These are phyloP conservation scores for Blastomussa wellsi DNA, from an alignment of 92 coral and sea anemone species.

Conservation along the genomic window DNA sequence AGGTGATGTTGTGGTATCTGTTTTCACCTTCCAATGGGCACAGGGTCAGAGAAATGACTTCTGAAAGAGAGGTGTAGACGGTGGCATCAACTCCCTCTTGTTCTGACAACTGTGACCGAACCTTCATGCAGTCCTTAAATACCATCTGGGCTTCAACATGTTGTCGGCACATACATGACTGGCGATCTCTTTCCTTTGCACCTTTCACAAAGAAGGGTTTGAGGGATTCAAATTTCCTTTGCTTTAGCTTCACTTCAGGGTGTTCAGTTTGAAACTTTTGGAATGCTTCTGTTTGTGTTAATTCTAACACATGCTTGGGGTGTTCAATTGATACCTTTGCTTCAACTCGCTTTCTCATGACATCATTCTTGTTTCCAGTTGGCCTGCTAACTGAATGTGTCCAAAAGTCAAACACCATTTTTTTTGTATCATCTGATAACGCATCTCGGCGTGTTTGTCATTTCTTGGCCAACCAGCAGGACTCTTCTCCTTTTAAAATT, in stretches of 20 bases:
- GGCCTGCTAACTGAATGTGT: constrained; percentile 55
- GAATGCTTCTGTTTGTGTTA: constrained; percentile 62
- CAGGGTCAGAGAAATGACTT: neutral
- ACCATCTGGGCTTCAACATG: constrained; percentile 18
- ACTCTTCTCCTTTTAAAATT: constrained; percentile 30
- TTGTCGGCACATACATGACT: constrained; percentile 1
- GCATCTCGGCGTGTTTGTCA: constrained; percentile 46
- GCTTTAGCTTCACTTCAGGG: neutral
- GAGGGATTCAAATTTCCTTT: constrained; percentile 2
- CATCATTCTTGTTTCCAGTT: constrained; percentile 59
- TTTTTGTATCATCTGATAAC: constrained; percentile 21
- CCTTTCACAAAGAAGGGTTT: constrained; percentile 3
- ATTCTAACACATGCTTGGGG: constrained; percentile 65
- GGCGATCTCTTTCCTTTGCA: constrained; percentile 18
- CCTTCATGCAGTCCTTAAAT: constrained; percentile 28
- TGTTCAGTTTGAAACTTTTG: constrained; percentile 35
- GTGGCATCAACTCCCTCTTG: no score
- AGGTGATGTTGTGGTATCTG: neutral
- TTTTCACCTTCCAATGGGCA: neutral
- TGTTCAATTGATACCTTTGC: constrained; percentile 48
- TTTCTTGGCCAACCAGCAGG: constrained; percentile 53
- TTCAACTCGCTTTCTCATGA: constrained; percentile 38
- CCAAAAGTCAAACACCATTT: constrained; percentile 46
- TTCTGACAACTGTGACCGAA: no score
- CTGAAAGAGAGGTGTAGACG: no score